Conservation (phyloP, 2,888 invertebrate genomes). For the Eupsilia transversa region DNA sequence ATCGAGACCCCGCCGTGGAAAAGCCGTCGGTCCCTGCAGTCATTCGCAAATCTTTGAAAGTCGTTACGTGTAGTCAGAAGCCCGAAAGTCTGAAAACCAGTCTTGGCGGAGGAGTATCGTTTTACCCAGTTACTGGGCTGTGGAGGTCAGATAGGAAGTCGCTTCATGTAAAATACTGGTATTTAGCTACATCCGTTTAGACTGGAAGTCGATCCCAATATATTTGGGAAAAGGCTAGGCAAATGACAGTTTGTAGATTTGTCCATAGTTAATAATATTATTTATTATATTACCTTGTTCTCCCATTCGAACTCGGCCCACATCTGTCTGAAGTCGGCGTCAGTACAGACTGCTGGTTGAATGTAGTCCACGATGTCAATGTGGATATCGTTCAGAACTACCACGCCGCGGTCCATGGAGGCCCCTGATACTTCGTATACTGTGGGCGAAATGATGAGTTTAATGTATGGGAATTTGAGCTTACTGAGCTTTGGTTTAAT, state of each 20-base stretch:
- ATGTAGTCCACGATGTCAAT: constrained; percentile 99
- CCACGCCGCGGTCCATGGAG: constrained; percentile 98
- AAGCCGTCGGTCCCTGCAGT: neutral
- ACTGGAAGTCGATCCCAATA: neutral
- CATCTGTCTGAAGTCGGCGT: constrained; percentile 99
- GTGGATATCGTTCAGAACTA: constrained; percentile 99
- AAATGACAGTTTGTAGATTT: too few relatives aligned
- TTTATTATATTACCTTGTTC: constrained; percentile 98
- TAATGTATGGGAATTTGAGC: neutral
- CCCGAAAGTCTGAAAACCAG: neutral
- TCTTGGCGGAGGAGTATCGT: neutral
- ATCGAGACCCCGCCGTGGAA: neutral
- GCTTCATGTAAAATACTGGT: neutral
- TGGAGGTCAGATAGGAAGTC: neutral
- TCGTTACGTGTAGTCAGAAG: neutral
- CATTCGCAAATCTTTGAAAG: neutral
- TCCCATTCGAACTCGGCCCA: constrained; percentile 99
- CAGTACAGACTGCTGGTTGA: constrained; percentile 97
- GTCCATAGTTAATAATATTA: too few relatives aligned
- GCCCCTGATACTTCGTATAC: constrained; percentile 99
- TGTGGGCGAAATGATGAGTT: constrained; percentile 72
- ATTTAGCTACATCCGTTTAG: neutral
- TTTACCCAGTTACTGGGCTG: neutral
- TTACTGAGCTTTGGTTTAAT: neutral
- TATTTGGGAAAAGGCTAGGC: neutral